These are phyloP conservation scores for Chydorus sphaericus DNA, from an alignment of 2,888 invertebrate genomes.

Conservation along the genomic window DNA sequence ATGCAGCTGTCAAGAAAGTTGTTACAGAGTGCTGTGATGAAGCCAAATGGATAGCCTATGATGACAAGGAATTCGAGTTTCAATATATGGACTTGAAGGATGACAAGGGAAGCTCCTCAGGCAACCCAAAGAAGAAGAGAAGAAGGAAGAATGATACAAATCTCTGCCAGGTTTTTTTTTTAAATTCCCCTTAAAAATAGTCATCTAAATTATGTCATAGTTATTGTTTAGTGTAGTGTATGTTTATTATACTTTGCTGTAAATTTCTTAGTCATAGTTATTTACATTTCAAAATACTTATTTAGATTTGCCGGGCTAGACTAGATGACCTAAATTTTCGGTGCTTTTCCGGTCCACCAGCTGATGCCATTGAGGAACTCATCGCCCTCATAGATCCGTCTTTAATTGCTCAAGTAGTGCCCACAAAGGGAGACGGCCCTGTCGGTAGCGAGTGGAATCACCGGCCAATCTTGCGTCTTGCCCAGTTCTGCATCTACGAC, in stretches of 20 bases:
- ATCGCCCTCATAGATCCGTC: slow-evolving; percentile 58
- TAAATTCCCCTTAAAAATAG: too few species aligned
- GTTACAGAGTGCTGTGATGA: too few species aligned
- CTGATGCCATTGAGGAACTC: slow-evolving; percentile 58
- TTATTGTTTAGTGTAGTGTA: not conserved
- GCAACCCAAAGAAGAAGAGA: not conserved
- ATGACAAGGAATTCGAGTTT: too few species aligned
- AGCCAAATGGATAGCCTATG: too few species aligned
- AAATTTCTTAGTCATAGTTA: too few species aligned
- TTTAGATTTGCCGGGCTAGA: not conserved
- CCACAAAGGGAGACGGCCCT: slow-evolving; percentile 51
- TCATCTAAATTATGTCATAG: too few species aligned
- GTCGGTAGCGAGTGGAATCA: slow-evolving; percentile 37
- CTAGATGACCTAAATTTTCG: slow-evolving; percentile 33
- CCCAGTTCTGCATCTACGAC: slow-evolving; percentile 52
- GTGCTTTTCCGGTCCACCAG: slow-evolving; percentile 58
- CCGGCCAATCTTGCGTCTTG: slow-evolving; percentile 44
- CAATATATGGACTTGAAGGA: too few species aligned
- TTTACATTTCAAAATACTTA: not conserved
- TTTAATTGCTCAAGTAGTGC: too few species aligned
- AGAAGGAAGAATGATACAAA: slow-evolving; percentile 2
- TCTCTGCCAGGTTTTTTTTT: too few species aligned
- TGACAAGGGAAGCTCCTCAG: not conserved
- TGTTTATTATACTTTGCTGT: not conserved
- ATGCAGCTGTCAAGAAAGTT: too few species aligned